These are phyloP conservation scores for Leucophenga montana DNA, from an alignment of 2,888 invertebrate species.

Conservation along the genomic window DNA sequence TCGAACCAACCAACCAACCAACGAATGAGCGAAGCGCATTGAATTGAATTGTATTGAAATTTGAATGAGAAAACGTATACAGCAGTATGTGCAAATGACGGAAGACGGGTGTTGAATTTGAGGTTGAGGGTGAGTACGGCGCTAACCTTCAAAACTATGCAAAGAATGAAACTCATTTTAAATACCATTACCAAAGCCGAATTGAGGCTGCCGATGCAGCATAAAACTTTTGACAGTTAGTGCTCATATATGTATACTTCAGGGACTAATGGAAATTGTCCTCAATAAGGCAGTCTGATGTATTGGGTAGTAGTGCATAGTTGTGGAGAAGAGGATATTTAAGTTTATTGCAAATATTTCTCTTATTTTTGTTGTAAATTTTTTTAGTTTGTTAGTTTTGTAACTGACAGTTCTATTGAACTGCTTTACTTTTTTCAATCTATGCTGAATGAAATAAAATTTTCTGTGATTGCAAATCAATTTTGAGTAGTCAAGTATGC, in stretches of 20 bases:
- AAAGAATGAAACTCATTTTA: neutral
- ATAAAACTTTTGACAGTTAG: conserved; percentile 16
- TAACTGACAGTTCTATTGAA: neutral
- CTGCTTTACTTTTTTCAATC: neutral
- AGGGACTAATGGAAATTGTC: no score
- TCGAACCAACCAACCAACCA: neutral
- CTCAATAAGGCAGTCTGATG: neutral
- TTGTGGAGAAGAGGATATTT: neutral
- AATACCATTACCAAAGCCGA: neutral
- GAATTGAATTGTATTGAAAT: neutral
- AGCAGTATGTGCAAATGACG: neutral
- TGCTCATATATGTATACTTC: no score
- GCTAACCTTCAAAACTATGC: neutral
- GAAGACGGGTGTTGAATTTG: no score
- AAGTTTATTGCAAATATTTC: no score
- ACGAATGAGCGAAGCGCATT: no score
- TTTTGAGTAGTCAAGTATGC: neutral
- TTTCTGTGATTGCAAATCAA: neutral
- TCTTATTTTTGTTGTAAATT: no score
- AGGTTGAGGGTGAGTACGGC: no score
- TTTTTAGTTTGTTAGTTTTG: neutral
- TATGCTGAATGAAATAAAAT: neutral
- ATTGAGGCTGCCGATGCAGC: neutral
- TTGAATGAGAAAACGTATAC: neutral
- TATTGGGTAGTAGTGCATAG: no score